phyloP scores from a whole-genome alignment of 2,113 vertebrate genomes.

The Emydura subglobosa region DNA sequence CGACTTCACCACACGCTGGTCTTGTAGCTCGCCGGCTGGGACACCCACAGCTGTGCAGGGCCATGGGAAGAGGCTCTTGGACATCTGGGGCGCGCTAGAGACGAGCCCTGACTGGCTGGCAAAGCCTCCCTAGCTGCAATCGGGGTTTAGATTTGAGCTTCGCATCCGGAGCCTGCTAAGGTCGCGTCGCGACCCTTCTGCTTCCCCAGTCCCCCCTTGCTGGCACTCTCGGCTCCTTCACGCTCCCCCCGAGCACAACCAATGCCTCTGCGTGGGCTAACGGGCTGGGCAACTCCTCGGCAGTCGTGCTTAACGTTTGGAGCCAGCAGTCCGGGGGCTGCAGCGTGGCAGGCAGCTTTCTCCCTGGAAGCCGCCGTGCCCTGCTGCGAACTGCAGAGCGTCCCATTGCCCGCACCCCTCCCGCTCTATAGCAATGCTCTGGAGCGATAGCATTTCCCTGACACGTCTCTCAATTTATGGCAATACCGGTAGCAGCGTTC shows the following conservation, averaged over 20 bases:
- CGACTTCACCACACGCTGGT: not conserved
- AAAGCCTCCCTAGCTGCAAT: not conserved
- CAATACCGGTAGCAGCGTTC: slow-evolving; percentile 21
- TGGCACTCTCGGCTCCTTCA: not conserved
- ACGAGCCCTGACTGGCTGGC: not conserved
- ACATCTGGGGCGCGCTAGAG: not conserved
- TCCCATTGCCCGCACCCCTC: rapidly evolving
- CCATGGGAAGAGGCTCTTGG: too few relatives aligned
- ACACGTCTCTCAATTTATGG: slow-evolving; percentile 4
- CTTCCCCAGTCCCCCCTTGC: not conserved
- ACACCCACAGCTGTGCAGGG: not conserved
- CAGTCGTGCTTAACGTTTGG: not conserved
- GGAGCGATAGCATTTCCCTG: rapidly evolving
- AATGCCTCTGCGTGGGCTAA: not conserved
- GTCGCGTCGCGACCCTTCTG: not conserved
- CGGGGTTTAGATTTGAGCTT: not conserved
- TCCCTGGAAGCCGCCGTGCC: rapidly evolving
- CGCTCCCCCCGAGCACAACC: not conserved
- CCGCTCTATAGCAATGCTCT: not conserved
- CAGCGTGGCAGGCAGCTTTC: not conserved
- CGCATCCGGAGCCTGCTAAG: too few relatives aligned
- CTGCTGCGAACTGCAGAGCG: not conserved
- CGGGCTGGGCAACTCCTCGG: too few relatives aligned
- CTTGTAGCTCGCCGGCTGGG: not conserved
- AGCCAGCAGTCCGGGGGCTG: rapidly evolving